Base-by-base conservation (phyloP, 2,113 vertebrate genomes). In the Psettodes erumei region DNA sequence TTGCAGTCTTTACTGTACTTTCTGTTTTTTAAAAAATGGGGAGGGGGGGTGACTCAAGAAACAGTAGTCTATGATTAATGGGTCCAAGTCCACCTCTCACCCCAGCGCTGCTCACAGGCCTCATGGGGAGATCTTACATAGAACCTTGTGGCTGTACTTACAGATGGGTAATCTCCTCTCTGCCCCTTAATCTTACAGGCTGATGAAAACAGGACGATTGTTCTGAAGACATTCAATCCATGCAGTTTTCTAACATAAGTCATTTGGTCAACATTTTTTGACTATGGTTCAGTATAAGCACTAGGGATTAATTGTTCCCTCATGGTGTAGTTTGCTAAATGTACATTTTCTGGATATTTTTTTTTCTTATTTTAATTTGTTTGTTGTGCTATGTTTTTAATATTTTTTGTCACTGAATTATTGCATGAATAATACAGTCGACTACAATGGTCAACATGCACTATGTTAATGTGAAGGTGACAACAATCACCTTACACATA, bases 1-100 rank as follows among this genome's bases (percentile, higher is more conserved):
- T 40, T 0, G 19, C 18, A 16, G 16, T n/a, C 15, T 33, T 58
- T 43, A 13, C 38, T 58, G 28, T 30, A 3, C 35, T 54, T 33
- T 5, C 40, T 63, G 43, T n/a, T n/a, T n/a, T n/a, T n/a, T n/a
- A n/a, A n/a, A n/a, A n/a, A n/a, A n/a, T n/a, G n/a, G n/a, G n/a
- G n/a, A n/a, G n/a, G n/a, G n/a, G n/a, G n/a, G n/a, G n/a, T n/a
- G n/a, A n/a, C 32, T 64, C 61, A 59, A 16, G 38, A 64, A 45
- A 42, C 65, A 60, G 68, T 50, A 65, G 50, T 78, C 27, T 76
- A 30, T 85, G 80, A 84, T 84, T 83, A 88, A 88, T 85, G 77
- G 58, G 61, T 63, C 33, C 28, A 73, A 40, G 51, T 68, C 53
- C 76, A 79, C 65, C 84, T 86, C 51, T 83, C 27, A 58, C 61